A percentile compares a stretch with the other conserved stretches of the same genome.
These are phyloP conservation scores for Caenorhabditis latens DNA, from an alignment of 1,140 invertebrate species.

Conservation along the genomic window DNA sequence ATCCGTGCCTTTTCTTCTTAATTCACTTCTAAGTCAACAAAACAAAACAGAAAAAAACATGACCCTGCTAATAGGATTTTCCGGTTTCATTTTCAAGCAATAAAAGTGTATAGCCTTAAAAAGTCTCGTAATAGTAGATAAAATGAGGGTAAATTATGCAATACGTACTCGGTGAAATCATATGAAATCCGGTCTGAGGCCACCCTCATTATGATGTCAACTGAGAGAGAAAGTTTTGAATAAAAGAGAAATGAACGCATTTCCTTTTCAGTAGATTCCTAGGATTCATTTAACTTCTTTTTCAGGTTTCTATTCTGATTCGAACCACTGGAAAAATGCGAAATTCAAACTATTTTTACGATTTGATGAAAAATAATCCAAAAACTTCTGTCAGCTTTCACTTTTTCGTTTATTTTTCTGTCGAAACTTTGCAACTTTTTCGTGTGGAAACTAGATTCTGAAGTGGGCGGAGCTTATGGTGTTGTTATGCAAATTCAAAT, in stretches of 20 bases:
- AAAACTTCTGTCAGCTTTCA: background rate
- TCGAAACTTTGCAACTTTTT: background rate
- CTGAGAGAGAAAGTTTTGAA: constrained; percentile 2
- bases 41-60: background rate
- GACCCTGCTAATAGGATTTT: constrained; percentile 18
- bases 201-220: constrained; percentile 46
- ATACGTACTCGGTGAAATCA: constrained; percentile 15
- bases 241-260: background rate
- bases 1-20: background rate
- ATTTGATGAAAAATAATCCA: background rate
- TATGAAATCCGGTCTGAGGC: constrained; percentile 10
- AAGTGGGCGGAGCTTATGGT: constrained; percentile 15
- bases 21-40: background rate
- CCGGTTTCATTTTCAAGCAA: constrained; percentile 26
- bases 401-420: background rate
- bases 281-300: too few relatives aligned
- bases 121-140: background rate
- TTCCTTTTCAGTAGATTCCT: background rate
- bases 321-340: too few relatives aligned
- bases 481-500: constrained; percentile 38
- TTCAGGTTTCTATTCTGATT: too few relatives aligned
- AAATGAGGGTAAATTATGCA: constrained; percentile 13
- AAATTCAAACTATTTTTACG: too few relatives aligned
- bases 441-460: constrained; percentile 14
- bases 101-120: constrained; percentile 24